Percentiles rank a stretch among this genome's conserved stretches.
Conservation (phyloP, 2,113 vertebrate genomes). For the Prunella himalayana region DNA sequence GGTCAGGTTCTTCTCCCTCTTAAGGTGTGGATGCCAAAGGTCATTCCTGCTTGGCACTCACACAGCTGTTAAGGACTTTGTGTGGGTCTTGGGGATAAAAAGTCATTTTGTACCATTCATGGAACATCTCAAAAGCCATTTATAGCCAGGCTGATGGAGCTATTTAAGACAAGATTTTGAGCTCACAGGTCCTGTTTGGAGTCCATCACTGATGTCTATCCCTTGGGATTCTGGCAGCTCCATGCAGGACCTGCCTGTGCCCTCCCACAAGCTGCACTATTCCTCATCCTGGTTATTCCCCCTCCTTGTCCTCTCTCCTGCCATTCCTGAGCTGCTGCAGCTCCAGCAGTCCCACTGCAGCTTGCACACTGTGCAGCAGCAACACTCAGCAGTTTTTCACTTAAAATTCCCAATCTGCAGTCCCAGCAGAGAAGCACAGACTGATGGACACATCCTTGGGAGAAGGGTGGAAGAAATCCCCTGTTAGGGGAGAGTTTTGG, state of each 20-base stretch:
- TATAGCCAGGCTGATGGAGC: background rate
- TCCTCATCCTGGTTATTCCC: fast-evolving
- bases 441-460: fast-evolving
- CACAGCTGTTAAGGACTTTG: background rate
- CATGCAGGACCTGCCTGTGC: background rate
- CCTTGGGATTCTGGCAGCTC: background rate
- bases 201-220: background rate
- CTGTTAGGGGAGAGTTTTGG: background rate
- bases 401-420: background rate
- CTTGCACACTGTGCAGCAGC: fast-evolving
- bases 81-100: background rate
- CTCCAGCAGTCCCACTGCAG: background rate
- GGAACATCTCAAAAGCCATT: background rate
- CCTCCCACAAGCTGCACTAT: background rate
- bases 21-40: background rate
- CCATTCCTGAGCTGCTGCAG: background rate
- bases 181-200: background rate
- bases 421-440: background rate
- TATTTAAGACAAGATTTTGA: background rate
- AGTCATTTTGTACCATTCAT: background rate
- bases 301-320: background rate
- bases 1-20: background rate
- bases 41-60: background rate
- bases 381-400: fast-evolving
- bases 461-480: background rate